Conservation (phyloP, 2,888 invertebrate genomes). For the Drosophila macrothrix region DNA sequence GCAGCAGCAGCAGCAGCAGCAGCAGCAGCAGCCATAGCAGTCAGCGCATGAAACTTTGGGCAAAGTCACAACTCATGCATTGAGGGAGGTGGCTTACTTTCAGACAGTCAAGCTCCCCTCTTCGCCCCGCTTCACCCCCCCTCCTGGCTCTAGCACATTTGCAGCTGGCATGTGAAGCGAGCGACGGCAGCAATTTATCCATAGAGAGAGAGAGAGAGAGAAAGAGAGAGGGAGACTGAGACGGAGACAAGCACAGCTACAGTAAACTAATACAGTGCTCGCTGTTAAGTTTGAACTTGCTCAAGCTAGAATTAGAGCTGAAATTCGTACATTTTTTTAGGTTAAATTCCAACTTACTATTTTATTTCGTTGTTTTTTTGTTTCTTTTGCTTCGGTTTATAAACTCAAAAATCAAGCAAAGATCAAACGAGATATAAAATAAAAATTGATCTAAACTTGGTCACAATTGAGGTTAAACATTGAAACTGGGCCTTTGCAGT, state of each 20-base stretch:
- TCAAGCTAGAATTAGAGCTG: background rate
- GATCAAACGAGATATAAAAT: background rate
- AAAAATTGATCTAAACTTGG: background rate
- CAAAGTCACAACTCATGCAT: constrained; percentile 54
- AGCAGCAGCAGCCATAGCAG: constrained; percentile 20
- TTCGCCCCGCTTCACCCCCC: background rate
- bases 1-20: constrained; percentile 19
- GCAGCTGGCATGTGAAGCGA: constrained; percentile 49
- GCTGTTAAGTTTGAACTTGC: background rate
- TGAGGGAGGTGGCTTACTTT: constrained; percentile 14
- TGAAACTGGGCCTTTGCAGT: too few relatives aligned
- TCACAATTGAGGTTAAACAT: background rate
- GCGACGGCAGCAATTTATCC: constrained; percentile 53
- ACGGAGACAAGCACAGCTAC: constrained; percentile 23
- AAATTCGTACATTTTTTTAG: background rate
- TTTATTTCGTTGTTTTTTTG: too few relatives aligned
- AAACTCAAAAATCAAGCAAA: background rate
- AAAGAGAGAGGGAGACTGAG: constrained; percentile 1
- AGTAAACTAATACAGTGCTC: constrained; percentile 5
- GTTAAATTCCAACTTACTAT: background rate
- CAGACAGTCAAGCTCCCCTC: constrained; percentile 12
- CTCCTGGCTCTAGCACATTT: background rate
- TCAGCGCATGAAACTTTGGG: constrained; percentile 45
- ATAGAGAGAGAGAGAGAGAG: constrained; percentile 23
- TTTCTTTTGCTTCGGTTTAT: background rate